phyloP scores from a whole-genome alignment of 2,888 invertebrate genomes.

The Cheiracanthium punctorium region DNA sequence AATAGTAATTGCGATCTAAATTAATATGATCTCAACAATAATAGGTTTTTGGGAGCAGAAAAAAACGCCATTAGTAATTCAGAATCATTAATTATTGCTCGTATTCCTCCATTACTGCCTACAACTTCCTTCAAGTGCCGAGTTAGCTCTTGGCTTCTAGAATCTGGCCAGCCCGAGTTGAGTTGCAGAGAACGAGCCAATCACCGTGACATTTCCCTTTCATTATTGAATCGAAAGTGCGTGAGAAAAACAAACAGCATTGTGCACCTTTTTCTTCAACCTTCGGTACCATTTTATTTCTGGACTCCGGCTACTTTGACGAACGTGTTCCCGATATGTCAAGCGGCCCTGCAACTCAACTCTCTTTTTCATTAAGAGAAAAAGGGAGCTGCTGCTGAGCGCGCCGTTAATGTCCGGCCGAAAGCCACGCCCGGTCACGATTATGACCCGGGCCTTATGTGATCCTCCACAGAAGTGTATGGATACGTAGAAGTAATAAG shows the following conservation, averaged over 20 bases:
- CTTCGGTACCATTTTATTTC: conserved; percentile 2
- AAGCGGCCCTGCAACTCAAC: not conserved
- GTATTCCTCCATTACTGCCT: too few species aligned
- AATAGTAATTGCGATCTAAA: too few species aligned
- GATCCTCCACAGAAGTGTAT: not conserved
- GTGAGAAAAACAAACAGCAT: not conserved
- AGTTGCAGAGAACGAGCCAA: not conserved
- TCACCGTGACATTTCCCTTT: not conserved
- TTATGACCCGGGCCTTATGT: conserved; percentile 23
- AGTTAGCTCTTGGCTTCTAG: too few species aligned
- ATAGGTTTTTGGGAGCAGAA: too few species aligned
- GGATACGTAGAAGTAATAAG: not conserved
- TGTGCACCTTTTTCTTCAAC: not conserved
- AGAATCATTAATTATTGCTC: too few species aligned
- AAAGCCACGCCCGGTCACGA: conserved; percentile 49
- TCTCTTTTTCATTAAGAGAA: not conserved
- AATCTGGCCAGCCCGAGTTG: not conserved
- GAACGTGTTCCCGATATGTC: conserved; percentile 12
- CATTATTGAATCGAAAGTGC: not conserved
- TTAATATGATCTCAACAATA: too few species aligned
- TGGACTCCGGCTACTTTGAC: not conserved
- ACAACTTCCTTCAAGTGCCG: not conserved
- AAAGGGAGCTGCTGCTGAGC: not conserved
- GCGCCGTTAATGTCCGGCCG: not conserved
- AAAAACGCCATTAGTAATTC: too few species aligned